phyloP scores from a whole-genome alignment of 2,888 invertebrate genomes.

The Tenthredo distinguenda region DNA sequence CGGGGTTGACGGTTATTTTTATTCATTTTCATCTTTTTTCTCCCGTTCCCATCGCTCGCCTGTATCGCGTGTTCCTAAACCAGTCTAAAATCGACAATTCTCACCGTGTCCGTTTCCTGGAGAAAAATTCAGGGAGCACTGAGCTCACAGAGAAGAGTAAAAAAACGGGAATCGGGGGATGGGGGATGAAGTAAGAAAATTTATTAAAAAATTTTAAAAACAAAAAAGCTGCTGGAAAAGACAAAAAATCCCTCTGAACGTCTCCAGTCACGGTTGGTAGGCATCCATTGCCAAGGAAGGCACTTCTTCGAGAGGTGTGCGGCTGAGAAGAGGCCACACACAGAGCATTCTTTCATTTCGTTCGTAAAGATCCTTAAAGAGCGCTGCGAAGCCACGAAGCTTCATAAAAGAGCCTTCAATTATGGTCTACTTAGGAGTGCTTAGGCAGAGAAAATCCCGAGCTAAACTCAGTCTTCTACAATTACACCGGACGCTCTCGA shows the following conservation, averaged over 20 bases:
- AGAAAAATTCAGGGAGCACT: neutral
- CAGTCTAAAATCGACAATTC: slow-evolving; percentile 35
- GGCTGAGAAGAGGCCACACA: slow-evolving; percentile 34
- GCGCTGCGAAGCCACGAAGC: neutral
- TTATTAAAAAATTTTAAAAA: neutral
- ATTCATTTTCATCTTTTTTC: neutral
- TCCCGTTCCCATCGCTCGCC: neutral
- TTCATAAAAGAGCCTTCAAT: slow-evolving; percentile 46
- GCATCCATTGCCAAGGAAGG: slow-evolving; percentile 23
- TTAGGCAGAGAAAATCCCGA: slow-evolving; percentile 36
- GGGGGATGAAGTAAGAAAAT: neutral
- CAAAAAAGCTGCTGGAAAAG: neutral
- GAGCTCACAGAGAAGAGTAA: neutral
- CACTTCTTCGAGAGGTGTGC: neutral
- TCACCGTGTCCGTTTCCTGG: slow-evolving; percentile 2
- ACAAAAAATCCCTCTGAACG: slow-evolving; percentile 14
- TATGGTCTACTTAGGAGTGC: slow-evolving; percentile 18
- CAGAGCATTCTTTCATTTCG: slow-evolving; percentile 19
- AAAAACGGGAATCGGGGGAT: neutral
- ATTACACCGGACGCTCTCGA: slow-evolving; percentile 37
- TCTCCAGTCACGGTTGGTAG: slow-evolving; percentile 27
- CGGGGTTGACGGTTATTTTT: slow-evolving; percentile 14
- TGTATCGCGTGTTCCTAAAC: slow-evolving; percentile 12
- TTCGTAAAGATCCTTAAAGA: neutral
- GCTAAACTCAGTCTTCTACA: slow-evolving; percentile 7